These are phyloP conservation scores for Dicyrtoma fusca DNA, from an alignment of 2,888 invertebrate genomes.

Conservation along the genomic window DNA sequence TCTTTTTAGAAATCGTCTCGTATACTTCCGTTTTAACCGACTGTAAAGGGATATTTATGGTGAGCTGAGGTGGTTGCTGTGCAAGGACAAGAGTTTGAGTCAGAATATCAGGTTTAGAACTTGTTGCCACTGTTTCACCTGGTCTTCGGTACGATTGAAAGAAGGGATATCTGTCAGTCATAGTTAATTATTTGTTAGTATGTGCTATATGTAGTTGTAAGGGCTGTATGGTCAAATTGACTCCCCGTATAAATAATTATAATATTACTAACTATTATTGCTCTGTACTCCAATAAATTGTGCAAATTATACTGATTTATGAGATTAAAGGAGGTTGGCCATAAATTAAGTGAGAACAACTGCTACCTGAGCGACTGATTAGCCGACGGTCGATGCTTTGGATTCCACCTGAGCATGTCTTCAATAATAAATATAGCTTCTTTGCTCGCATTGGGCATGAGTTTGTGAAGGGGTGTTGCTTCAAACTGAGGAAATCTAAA, in stretches of 20 bases:
- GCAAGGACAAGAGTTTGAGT: slow-evolving; percentile 52
- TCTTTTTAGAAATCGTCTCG: slow-evolving; percentile 51
- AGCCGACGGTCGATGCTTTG: slow-evolving; percentile 87
- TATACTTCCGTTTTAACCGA: slow-evolving; percentile 55
- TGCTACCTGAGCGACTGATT: slow-evolving; percentile 77
- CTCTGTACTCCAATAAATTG: background rate
- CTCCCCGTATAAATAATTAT: too few species aligned
- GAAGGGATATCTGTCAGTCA: slow-evolving; percentile 52
- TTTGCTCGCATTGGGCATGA: slow-evolving; percentile 80
- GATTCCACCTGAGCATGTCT: slow-evolving; percentile 89
- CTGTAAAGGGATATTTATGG: slow-evolving; percentile 52
- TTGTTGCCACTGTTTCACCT: slow-evolving; percentile 26
- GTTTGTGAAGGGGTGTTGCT: slow-evolving; percentile 75
- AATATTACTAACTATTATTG: too few species aligned
- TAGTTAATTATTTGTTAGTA: background rate
- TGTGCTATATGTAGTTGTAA: background rate
- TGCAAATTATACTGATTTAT: background rate
- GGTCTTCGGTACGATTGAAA: slow-evolving; percentile 49
- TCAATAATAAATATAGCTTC: slow-evolving; percentile 82
- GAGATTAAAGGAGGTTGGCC: background rate
- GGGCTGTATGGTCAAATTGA: too few species aligned
- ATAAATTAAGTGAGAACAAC: background rate
- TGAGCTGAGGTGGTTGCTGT: slow-evolving; percentile 51
- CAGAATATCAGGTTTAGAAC: slow-evolving; percentile 46
- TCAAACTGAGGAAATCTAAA: slow-evolving; percentile 92